Evolutionary conservation across 2,888 invertebrate genomes (phyloP).

Genomic region (Lithophane leautieri): DNA sequence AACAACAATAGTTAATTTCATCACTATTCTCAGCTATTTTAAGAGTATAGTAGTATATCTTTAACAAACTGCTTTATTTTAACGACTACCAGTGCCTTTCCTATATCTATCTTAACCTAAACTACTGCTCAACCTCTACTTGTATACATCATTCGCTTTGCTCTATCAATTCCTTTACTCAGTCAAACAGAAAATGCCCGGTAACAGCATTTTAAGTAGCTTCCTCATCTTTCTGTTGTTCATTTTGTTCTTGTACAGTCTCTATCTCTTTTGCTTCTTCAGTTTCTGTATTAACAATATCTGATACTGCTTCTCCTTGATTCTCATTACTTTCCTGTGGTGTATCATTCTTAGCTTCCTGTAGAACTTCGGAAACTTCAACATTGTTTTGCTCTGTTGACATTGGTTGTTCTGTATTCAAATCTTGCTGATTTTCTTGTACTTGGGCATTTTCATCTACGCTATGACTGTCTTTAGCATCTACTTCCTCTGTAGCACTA

Average conservation of each 20-base stretch:
- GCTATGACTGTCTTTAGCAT: slow-evolving; percentile 55
- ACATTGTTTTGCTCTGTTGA: slow-evolving; percentile 22
- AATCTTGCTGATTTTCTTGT: slow-evolving; percentile 39
- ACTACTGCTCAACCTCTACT: slow-evolving; percentile 50
- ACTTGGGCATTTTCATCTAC: slow-evolving; percentile 52
- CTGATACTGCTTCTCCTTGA: slow-evolving; percentile 22
- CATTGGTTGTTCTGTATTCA: slow-evolving; percentile 25
- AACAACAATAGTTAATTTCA: not conserved
- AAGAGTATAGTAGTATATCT: not conserved
- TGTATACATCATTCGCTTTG: slow-evolving; percentile 57
- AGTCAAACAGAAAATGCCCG: slow-evolving; percentile 53
- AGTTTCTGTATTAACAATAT: slow-evolving; percentile 22
- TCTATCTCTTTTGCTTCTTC: slow-evolving; percentile 28
- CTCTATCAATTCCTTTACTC: slow-evolving; percentile 63
- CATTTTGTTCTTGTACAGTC: slow-evolving; percentile 20
- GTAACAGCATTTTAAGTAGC: slow-evolving; percentile 36
- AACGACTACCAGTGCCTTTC: slow-evolving; percentile 54
- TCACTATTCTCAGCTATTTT: not conserved
- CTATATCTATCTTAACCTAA: slow-evolving; percentile 50
- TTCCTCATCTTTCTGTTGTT: slow-evolving; percentile 29
- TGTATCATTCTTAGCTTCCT: slow-evolving; percentile 5
- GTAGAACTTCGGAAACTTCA: slow-evolving; percentile 13
- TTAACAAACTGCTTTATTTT: not conserved
- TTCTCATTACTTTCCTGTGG: slow-evolving; percentile 9
- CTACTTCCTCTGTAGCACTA: slow-evolving; percentile 49